Percentiles rank a stretch among this genome's conserved stretches.
phyloP scores from a whole-genome alignment of 2,113 vertebrate species.

The Tragulus kanchil region DNA sequence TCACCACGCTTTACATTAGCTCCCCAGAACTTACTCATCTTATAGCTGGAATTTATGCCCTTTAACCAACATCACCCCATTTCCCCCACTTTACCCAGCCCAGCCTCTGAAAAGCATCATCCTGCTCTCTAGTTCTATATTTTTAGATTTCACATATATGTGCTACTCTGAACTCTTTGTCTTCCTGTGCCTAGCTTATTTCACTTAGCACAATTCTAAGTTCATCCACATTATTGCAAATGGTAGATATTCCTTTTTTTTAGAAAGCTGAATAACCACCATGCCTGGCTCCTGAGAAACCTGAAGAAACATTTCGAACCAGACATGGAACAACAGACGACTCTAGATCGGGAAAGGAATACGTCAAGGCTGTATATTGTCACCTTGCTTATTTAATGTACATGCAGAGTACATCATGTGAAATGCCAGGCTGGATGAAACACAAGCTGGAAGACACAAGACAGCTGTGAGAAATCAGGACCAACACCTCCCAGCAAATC shows the following conservation, averaged over 20 bases:
- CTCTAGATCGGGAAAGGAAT: too few species aligned
- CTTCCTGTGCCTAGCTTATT: neutral
- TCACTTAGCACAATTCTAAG: neutral
- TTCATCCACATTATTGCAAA: neutral
- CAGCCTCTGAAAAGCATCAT: neutral
- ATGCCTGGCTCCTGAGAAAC: too few species aligned
- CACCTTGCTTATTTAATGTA: too few species aligned
- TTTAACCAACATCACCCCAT: neutral
- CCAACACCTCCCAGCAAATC: too few species aligned
- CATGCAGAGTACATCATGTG: too few species aligned
- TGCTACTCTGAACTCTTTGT: neutral
- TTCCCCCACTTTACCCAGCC: neutral
- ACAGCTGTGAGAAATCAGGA: too few species aligned
- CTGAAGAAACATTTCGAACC: too few species aligned
- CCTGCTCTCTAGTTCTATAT: neutral
- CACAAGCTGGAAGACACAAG: too few species aligned
- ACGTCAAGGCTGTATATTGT: too few species aligned
- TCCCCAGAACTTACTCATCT: neutral
- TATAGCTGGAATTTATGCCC: neutral
- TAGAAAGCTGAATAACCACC: neutral
- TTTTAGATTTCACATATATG: neutral
- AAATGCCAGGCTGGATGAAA: too few species aligned
- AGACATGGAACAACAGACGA: too few species aligned
- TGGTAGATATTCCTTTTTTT: neutral
- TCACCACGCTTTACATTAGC: neutral